Conservation (phyloP, 2,888 invertebrate genomes). For the Drosophila tripunctata region DNA sequence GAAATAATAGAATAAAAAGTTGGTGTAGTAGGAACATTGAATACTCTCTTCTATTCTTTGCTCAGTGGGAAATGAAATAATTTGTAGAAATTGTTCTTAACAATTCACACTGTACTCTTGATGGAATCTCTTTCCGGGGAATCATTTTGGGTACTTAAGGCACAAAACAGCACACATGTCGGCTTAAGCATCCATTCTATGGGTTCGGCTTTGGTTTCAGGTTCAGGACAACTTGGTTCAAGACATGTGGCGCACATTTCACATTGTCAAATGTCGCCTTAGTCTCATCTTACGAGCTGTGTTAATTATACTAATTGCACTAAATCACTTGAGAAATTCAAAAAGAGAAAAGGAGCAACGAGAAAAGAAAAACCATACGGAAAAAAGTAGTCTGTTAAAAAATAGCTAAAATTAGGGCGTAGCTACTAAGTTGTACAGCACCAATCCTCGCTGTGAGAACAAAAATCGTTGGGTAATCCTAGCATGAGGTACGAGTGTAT, state of each 20-base stretch:
- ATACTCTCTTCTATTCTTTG: too few relatives aligned
- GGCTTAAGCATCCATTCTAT: conserved; percentile 57
- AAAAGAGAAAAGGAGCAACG: conserved; percentile 6
- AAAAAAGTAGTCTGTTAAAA: conserved; percentile 30
- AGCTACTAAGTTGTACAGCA: conserved; percentile 41
- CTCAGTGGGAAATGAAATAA: conserved; percentile 28
- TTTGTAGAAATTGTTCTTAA: conserved; percentile 29
- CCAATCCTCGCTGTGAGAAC: conserved; percentile 76
- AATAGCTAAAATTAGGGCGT: conserved; percentile 64
- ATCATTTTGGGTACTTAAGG: conserved; percentile 62
- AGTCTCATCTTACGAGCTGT: conserved; percentile 73
- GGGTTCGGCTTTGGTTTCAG: conserved; percentile 12
- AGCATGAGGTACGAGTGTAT: conserved; percentile 65
- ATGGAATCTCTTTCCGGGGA: conserved; percentile 33
- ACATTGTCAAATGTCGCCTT: conserved; percentile 73
- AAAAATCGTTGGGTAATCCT: conserved; percentile 41
- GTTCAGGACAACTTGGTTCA: conserved; percentile 39
- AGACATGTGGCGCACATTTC: conserved; percentile 67
- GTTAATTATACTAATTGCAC: conserved; percentile 79
- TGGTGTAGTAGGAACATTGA: too few relatives aligned
- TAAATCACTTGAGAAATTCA: conserved; percentile 75
- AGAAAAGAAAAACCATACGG: neutral
- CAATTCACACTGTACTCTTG: conserved; percentile 27
- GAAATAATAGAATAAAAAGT: neutral
- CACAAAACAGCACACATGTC: conserved; percentile 70